Conservation (phyloP, 2,888 invertebrate species). For the Stenichneumon culpator region DNA sequence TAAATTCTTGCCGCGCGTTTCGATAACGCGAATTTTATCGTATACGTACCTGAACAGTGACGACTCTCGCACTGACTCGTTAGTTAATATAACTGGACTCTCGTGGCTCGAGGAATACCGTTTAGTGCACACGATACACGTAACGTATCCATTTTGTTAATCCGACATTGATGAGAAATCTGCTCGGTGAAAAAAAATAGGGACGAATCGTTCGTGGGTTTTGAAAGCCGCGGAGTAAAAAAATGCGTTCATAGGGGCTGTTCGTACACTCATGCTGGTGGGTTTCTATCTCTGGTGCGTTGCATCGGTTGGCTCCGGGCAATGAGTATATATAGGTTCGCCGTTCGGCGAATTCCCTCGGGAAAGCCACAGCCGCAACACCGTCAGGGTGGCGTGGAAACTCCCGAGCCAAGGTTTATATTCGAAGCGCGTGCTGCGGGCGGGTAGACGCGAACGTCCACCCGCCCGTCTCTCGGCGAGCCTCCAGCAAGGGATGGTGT, state of each 20-base stretch:
- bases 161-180: no score
- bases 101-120: conserved; percentile 42
- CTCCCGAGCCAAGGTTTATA: conserved; percentile 61
- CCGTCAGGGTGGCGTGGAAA: conserved; percentile 40
- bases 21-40: conserved; percentile 12
- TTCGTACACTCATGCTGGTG: conserved; percentile 13
- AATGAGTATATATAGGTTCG: conserved; percentile 20
- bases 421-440: conserved; percentile 63
- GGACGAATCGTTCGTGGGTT: neutral
- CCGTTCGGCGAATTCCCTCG: conserved; percentile 54
- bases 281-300: conserved; percentile 28
- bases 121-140: neutral
- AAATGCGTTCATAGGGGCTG: conserved; percentile 55
- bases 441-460: conserved; percentile 19
- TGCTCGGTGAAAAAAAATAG: no score
- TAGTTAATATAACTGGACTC: conserved; percentile 75
- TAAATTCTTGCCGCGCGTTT: conserved; percentile 5
- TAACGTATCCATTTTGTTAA: no score
- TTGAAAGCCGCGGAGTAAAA: conserved; percentile 39
- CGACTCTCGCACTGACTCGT: conserved; percentile 63
- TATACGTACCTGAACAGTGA: conserved; percentile 65
- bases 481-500: neutral
- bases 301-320: conserved; percentile 34
- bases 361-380: conserved; percentile 51
- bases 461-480: neutral